Evolutionary conservation across 2,888 invertebrate genomes (phyloP).

Genomic region (Yponomeuta plumbellus): DNA sequence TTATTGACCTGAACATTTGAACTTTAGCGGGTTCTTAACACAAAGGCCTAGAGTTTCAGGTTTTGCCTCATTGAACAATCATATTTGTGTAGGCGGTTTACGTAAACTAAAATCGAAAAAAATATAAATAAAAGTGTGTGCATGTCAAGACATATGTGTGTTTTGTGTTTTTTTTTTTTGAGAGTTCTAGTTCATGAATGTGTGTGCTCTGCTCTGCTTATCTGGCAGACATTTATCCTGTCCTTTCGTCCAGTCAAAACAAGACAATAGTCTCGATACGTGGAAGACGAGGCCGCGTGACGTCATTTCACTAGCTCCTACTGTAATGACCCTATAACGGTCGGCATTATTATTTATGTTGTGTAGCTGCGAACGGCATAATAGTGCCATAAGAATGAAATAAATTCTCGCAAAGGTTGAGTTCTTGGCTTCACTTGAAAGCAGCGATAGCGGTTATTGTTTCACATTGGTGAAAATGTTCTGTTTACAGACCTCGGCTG

Average conservation of each 20-base stretch:
- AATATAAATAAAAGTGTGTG: too few relatives aligned
- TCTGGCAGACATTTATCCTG: too few relatives aligned
- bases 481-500: constrained; percentile 33
- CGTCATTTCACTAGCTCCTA: constrained; percentile 58
- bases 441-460: constrained; percentile 65
- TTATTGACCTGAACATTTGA: too few relatives aligned
- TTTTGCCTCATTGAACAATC: too few relatives aligned
- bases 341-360: constrained; percentile 74
- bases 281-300: constrained; percentile 35
- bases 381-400: constrained; percentile 73
- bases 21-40: too few relatives aligned
- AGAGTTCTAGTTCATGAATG: too few relatives aligned
- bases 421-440: constrained; percentile 62
- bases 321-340: constrained; percentile 73
- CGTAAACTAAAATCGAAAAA: too few relatives aligned
- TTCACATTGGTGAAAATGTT: constrained; percentile 57
- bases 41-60: too few relatives aligned
- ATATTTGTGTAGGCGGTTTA: too few relatives aligned
- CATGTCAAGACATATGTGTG: too few relatives aligned
- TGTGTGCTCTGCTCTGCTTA: too few relatives aligned
- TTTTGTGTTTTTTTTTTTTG: too few relatives aligned
- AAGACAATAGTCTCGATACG: constrained; percentile 31
- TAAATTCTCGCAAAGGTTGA: constrained; percentile 69
- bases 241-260: constrained; percentile 28
- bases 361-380: constrained; percentile 73